Percentiles rank a stretch among this genome's conserved stretches.
Evolutionary conservation across 2,113 vertebrate genomes (phyloP).

Genomic region (Syrrhaptes paradoxus): DNA sequence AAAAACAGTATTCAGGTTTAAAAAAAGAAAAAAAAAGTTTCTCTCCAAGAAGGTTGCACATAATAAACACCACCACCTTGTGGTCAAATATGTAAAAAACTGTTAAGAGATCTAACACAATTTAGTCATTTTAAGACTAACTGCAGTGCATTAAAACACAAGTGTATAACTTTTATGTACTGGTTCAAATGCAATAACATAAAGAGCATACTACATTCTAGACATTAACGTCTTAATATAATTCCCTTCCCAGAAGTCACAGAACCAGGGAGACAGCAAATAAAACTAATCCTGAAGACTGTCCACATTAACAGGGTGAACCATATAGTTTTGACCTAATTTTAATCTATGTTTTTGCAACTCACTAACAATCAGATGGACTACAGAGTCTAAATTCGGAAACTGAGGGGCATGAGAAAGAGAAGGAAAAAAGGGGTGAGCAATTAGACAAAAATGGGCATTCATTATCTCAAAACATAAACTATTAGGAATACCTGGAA

Average conservation of each 20-base stretch:
- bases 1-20: fast-evolving
- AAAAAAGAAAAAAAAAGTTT: not conserved
- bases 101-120: not conserved
- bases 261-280: not conserved
- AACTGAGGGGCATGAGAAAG: not conserved
- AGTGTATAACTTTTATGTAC: not conserved
- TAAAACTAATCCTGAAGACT: not conserved
- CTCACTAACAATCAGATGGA: not conserved
- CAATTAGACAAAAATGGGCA: not conserved
- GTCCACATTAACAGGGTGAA: not conserved
- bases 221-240: not conserved
- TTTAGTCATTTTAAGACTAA: not conserved
- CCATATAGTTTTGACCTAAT: not conserved
- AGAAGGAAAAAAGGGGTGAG: not conserved
- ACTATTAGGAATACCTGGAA: not conserved
- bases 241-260: not conserved
- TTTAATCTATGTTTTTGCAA: not conserved
- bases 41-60: fast-evolving
- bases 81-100: not conserved
- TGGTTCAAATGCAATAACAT: not conserved
- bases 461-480: fast-evolving
- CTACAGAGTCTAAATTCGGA: not conserved
- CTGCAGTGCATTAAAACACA: not conserved
- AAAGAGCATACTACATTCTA: not conserved
- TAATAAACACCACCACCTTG: not conserved